These are phyloP conservation scores for Eumacrocentrus americanus DNA, from an alignment of 2,888 invertebrate species.

Conservation along the genomic window DNA sequence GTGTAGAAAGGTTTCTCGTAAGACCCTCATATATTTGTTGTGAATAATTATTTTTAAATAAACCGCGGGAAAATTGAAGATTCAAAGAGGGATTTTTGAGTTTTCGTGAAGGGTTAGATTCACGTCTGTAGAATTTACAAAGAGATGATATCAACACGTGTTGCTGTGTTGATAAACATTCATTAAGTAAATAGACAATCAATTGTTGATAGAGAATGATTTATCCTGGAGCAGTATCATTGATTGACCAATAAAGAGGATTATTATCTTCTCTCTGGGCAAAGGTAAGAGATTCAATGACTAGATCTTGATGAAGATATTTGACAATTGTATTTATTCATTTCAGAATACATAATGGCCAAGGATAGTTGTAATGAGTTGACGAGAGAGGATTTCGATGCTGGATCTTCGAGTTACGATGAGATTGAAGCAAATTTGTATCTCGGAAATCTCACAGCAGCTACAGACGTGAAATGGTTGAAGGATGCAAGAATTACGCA, in stretches of 20 bases:
- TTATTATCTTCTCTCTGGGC: background rate
- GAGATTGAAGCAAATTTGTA: constrained; percentile 66
- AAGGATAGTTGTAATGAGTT: constrained; percentile 39
- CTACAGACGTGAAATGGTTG: constrained; percentile 74
- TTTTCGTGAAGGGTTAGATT: no score
- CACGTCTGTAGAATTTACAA: no score
- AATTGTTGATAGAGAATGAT: background rate
- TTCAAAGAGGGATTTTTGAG: no score
- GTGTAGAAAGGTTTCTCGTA: no score
- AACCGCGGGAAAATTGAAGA: no score
- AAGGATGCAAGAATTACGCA: constrained; percentile 73
- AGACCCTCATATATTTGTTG: no score
- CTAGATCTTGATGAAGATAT: background rate
- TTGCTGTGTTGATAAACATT: no score
- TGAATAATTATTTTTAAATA: no score
- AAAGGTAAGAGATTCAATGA: background rate
- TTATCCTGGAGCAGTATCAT: background rate
- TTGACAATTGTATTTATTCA: background rate
- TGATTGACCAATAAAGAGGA: background rate
- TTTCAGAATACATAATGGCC: constrained; percentile 37
- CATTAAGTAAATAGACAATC: background rate
- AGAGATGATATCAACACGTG: no score
- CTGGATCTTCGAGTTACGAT: constrained; percentile 67
- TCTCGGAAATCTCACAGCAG: constrained; percentile 78
- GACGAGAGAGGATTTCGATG: constrained; percentile 63